Base-by-base conservation (phyloP, 1,140 invertebrate species). In the Drosophila sulfurigaster region DNA sequence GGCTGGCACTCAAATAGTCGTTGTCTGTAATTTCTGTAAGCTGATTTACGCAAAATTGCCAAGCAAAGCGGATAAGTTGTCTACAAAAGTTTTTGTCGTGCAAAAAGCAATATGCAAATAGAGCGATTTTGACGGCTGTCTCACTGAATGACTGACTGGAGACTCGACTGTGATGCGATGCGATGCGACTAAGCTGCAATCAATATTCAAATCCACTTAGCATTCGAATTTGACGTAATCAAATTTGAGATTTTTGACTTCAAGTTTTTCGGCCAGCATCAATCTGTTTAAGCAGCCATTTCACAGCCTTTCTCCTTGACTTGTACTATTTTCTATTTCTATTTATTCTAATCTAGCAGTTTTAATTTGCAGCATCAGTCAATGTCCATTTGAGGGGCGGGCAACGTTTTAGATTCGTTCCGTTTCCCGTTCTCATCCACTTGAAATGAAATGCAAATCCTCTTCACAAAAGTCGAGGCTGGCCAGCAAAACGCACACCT, bases 141-240 rank as follows among this genome's bases (percentile, higher is more conserved):
- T 20, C 6, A 20, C 2, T 43, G 32, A 35, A 35, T 59, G 41
- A 6, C 35, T 15, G 43, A 38, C 46, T 51, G 46, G 20, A 8
- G 25, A 28, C n/a, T 16, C 10, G 13, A 15, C n/a, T 48, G 13
- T 51, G 32, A 52, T 58, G 35, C 46, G 58, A 60, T 56, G 64
- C 60, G 54, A 54, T 57, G 13, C 41, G 20, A 13, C 60, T 88
- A 85, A 90, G 82, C 85, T 86, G 81, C 85, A 89, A 89, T 89
- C 85, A 89, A 89, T 89, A 89, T 89, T 89, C 86, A 89, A 89
- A 89, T 89, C 85, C 86, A 88, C 79, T 89, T 85, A 85, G 66
- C 78, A 78, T 80, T 83, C 79, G 77, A 81, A 83, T 89, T 89
- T 80, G 67, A 79, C 80, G 85, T 89, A 77, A 85, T 85, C 71